Evolutionary conservation across 2,113 vertebrate species (phyloP).

Genomic region (Rhynchopsitta pachyrhyncha): DNA sequence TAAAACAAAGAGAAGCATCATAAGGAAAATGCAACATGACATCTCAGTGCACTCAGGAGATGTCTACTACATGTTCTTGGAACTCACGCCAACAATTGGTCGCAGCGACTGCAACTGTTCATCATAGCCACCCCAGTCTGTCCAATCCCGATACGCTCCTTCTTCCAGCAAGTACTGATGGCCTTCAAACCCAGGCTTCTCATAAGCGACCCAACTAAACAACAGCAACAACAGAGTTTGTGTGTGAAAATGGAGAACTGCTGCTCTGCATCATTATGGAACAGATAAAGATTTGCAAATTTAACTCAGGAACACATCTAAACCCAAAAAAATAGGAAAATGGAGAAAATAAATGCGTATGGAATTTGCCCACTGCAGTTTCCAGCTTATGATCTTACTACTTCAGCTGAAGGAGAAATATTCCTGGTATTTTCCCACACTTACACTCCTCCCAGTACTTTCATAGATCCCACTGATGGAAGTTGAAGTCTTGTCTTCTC

Average conservation of each 20-base stretch:
- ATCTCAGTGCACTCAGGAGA: background rate
- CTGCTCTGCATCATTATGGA: background rate
- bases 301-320: background rate
- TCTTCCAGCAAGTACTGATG: constrained; percentile 95
- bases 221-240: background rate
- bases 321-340: background rate
- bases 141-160: constrained; percentile 86
- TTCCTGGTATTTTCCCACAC: constrained; percentile 34
- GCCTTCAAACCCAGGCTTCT: constrained; percentile 86
- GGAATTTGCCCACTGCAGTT: background rate
- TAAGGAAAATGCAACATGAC: background rate
- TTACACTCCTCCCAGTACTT: constrained; percentile 91
- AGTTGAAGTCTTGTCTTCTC: constrained; percentile 33
- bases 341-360: background rate
- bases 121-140: constrained; percentile 87
- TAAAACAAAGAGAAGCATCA: constrained; percentile 28
- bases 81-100: constrained; percentile 85
- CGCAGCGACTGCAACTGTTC: constrained; percentile 83
- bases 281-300: background rate
- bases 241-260: background rate
- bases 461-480: constrained; percentile 85
- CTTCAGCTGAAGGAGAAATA: background rate
- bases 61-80: background rate
- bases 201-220: constrained; percentile 92
- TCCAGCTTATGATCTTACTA: background rate